These are phyloP conservation scores for Pseudorasbora parva DNA, from an alignment of 2,113 vertebrate genomes.

Conservation along the genomic window DNA sequence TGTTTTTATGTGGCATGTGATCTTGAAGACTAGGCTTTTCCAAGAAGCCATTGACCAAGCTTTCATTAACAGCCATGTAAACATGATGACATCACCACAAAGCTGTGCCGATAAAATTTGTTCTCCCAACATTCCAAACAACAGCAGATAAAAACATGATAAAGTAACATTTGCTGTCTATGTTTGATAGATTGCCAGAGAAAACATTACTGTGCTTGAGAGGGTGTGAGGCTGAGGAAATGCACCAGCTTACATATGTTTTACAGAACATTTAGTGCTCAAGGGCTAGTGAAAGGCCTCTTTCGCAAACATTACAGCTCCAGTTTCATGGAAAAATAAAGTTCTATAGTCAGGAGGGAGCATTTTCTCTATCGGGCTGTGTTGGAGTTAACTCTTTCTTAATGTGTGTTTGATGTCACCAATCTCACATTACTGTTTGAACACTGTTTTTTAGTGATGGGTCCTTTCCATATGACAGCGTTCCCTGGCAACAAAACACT, in stretches of 20 bases:
- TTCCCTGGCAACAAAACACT: conserved; percentile 98
- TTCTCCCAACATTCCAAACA: conserved; percentile 5
- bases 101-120: neutral
- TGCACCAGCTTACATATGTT: conserved; percentile 60
- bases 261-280: conserved; percentile 73
- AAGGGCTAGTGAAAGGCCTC: conserved; percentile 54
- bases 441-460: conserved; percentile 86
- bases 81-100: conserved; percentile 38
- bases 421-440: conserved; percentile 40
- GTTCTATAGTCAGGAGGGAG: conserved; percentile 37
- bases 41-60: conserved; percentile 24
- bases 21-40: conserved; percentile 23
- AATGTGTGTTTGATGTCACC: conserved; percentile 31
- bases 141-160: conserved; percentile 29
- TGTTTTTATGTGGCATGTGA: conserved; percentile 26
- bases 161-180: conserved; percentile 30
- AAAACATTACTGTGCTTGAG: neutral
- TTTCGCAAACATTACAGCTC: conserved; percentile 58
- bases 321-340: conserved; percentile 43
- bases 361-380: conserved; percentile 24
- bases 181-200: conserved; percentile 39
- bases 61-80: conserved; percentile 30
- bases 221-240: conserved; percentile 54
- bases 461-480: conserved; percentile 97
- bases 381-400: conserved; percentile 6